Conservation (phyloP, 1,140 invertebrate species). For the Platyura marginata region DNA sequence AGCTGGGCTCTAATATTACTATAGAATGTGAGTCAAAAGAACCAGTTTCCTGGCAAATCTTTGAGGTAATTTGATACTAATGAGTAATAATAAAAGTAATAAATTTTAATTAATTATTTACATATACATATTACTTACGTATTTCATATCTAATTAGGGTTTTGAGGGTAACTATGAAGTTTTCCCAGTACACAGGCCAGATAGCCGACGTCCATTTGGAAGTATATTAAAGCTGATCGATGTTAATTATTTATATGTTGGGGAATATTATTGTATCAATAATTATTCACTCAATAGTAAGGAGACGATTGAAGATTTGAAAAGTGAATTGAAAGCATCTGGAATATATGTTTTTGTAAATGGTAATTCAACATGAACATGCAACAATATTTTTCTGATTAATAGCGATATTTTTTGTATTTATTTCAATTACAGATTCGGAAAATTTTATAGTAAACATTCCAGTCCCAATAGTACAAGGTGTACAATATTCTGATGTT, state of each 20-base stretch:
- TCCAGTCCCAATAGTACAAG: constrained; percentile 19
- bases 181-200: constrained; percentile 6
- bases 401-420: constrained; percentile 1
- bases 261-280: constrained; percentile 38
- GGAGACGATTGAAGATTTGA: constrained; percentile 18
- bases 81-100: too few species aligned
- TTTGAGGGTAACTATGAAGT: constrained; percentile 1
- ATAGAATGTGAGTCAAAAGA: constrained; percentile 28
- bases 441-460: constrained; percentile 29
- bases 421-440: constrained; percentile 24
- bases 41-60: constrained; percentile 26
- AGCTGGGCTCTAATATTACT: constrained; percentile 26
- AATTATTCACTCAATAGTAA: constrained; percentile 15
- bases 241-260: constrained; percentile 29
- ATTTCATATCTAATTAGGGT: too few species aligned
- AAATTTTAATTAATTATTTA: too few species aligned
- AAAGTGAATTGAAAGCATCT: constrained; percentile 24
- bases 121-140: too few species aligned
- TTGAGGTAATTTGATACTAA: too few species aligned
- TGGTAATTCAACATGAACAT: constrained; percentile 27
- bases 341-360: constrained; percentile 45
- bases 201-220: constrained; percentile 21
- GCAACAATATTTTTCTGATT: background rate
- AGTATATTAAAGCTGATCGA: constrained; percentile 23
- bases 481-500: constrained; percentile 23